Conservation (phyloP, 2,888 invertebrate species). For the Metellina segmentata region DNA sequence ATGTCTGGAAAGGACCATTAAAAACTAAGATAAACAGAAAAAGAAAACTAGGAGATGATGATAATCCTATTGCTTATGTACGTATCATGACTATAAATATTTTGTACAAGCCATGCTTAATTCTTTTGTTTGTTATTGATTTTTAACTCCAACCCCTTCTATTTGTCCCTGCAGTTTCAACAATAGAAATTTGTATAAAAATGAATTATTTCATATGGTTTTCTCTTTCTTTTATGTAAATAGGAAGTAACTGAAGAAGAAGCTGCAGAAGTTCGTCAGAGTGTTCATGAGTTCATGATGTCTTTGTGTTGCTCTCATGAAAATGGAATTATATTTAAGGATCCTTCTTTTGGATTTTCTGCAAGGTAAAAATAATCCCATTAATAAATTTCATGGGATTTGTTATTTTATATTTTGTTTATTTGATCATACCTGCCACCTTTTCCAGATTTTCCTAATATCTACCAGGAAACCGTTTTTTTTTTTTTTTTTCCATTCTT, state of each 20-base stretch:
- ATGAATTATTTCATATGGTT: no score
- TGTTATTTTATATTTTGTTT: background rate
- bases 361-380: constrained; percentile 81
- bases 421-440: background rate
- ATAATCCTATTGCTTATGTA: constrained; percentile 36
- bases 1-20: constrained; percentile 62
- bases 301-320: constrained; percentile 88
- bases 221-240: no score
- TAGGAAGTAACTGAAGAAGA: constrained; percentile 71
- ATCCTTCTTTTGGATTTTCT: constrained; percentile 84
- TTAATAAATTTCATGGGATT: no score
- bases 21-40: constrained; percentile 24
- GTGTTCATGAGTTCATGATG: constrained; percentile 87
- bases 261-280: constrained; percentile 77
- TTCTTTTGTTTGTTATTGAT: no score
- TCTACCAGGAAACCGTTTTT: no score
- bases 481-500: no score
- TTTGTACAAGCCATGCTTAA: background rate
- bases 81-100: constrained; percentile 8
- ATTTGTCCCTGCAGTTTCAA: no score
- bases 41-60: constrained; percentile 54
- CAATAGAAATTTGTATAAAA: no score
- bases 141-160: no score
- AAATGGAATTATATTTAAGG: constrained; percentile 89
- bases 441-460: no score